Percentiles rank a stretch among this genome's conserved stretches.
phyloP scores from a whole-genome alignment of 2,113 vertebrate genomes.

The Cnemophilus loriae region DNA sequence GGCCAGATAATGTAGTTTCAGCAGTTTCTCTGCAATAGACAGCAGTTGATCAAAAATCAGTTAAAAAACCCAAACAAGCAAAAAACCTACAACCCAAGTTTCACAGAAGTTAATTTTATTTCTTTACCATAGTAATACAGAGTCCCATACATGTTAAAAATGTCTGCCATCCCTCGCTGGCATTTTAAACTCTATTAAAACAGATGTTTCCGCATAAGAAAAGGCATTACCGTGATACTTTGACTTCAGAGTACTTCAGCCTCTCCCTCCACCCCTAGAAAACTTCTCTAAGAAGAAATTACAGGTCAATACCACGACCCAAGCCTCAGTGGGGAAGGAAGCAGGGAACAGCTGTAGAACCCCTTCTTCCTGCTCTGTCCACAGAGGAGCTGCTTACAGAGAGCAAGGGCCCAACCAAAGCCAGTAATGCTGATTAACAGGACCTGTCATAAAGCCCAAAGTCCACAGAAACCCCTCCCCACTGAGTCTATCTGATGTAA shows the following conservation, averaged over 20 bases:
- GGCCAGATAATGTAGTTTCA: not conserved
- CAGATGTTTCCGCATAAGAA: not conserved
- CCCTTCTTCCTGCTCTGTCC: not conserved
- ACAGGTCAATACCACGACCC: not conserved
- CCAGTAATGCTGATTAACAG: not conserved
- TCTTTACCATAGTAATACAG: not conserved
- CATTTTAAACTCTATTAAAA: not conserved
- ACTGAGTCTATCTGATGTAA: not conserved
- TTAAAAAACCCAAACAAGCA: not conserved
- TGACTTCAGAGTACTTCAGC: not conserved
- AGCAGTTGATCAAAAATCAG: not conserved
- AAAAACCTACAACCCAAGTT: not conserved
- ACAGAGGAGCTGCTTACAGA: not conserved
- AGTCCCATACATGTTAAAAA: not conserved
- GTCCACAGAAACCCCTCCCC: not conserved
- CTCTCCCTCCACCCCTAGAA: not conserved
- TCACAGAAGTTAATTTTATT: not conserved
- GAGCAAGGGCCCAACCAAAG: not conserved
- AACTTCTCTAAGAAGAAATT: not conserved
- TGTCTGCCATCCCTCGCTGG: not conserved
- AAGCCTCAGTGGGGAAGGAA: not conserved
- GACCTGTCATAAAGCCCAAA: not conserved
- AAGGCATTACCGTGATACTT: not conserved
- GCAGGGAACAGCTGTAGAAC: not conserved
- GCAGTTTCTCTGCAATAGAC: not conserved